A percentile compares a stretch with the other conserved stretches of the same genome.
These are phyloP conservation scores for Poeciliopsis prolifica DNA, from an alignment of 2,113 vertebrate species.

Conservation along the genomic window DNA sequence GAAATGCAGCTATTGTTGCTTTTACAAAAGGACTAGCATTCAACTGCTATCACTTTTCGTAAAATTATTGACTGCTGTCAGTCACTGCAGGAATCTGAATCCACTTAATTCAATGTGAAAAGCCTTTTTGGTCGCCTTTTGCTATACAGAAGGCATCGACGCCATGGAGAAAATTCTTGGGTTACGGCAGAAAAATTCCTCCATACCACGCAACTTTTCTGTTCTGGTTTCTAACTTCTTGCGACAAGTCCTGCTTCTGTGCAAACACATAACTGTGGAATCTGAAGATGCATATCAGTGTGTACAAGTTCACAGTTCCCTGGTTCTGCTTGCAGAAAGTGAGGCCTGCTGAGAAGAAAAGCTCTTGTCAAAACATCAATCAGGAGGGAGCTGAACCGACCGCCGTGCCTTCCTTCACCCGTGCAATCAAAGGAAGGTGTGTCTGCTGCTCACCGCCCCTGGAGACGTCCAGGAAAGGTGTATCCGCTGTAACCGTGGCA, in stretches of 20 bases:
- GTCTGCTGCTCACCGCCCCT: conserved; percentile 52
- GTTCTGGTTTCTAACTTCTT: not conserved
- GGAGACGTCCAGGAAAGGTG: conserved; percentile 56
- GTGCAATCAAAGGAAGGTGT: conserved; percentile 70
- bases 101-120: not conserved
- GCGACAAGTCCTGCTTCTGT: not conserved
- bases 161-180: no score
- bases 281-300: not conserved
- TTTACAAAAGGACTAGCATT: not conserved
- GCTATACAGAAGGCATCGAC: not conserved
- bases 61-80: not conserved
- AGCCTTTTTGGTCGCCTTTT: not conserved
- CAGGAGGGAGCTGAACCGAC: conserved; percentile 29
- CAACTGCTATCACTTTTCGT: not conserved
- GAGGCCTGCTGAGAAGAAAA: conserved; percentile 48
- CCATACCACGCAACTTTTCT: no score
- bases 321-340: conserved; percentile 43
- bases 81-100: not conserved
- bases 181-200: no score
- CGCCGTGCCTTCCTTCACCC: conserved; percentile 27
- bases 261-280: not conserved
- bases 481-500: conserved; percentile 61
- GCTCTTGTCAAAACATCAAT: conserved; percentile 65
- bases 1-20: no score
- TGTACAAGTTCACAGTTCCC: conserved; percentile 29